A percentile compares a stretch with the other conserved stretches of the same genome.
These are phyloP conservation scores for mouse (Mus musculus) DNA, from an alignment of 2,113 vertebrate species.

Conservation along the genomic window DNA sequence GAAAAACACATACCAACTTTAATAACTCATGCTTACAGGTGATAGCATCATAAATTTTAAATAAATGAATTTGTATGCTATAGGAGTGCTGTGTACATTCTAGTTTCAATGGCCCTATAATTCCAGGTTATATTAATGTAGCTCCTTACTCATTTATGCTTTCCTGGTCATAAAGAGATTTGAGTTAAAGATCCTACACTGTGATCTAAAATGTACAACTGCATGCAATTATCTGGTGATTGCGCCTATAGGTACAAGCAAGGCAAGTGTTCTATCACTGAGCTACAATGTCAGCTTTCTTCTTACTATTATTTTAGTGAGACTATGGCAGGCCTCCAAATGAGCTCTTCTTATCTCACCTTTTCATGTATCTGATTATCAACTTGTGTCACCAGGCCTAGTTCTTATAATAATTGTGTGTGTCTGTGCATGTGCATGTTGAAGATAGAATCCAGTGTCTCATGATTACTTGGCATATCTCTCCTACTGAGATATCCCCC, in stretches of 20 bases:
- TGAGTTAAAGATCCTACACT: neutral
- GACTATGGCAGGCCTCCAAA: neutral
- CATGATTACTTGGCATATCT: neutral
- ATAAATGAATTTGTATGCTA: neutral
- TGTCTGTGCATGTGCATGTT: neutral
- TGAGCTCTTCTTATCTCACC: neutral
- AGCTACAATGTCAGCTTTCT: neutral
- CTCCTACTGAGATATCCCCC: neutral
- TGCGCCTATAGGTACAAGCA: rapidly evolving
- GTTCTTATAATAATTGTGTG: neutral
- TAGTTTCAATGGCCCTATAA: neutral
- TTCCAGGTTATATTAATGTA: neutral
- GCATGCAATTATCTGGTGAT: neutral
- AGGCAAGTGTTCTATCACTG: neutral
- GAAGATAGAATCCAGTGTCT: neutral
- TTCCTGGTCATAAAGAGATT: neutral
- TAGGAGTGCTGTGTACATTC: neutral
- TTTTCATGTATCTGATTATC: neutral
- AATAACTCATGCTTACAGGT: neutral
- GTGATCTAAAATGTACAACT: neutral
- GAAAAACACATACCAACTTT: neutral
- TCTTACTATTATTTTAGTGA: neutral
- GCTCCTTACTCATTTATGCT: neutral
- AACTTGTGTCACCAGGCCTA: neutral
- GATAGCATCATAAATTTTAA: neutral